Conservation (phyloP, 2,113 vertebrate species). For the Melospiza melodia region DNA sequence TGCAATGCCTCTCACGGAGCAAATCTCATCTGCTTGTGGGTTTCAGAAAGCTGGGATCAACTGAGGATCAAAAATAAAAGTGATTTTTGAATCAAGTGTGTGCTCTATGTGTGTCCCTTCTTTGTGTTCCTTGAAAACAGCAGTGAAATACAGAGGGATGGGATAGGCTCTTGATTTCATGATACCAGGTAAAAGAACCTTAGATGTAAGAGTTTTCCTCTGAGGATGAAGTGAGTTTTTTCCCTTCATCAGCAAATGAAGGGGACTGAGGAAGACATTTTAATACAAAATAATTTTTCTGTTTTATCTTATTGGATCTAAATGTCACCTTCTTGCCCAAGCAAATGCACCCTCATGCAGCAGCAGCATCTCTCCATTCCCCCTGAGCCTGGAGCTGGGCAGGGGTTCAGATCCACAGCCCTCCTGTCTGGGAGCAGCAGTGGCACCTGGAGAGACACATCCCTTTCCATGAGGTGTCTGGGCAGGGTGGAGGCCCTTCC, state of each 20-base stretch:
- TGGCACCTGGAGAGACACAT: neutral
- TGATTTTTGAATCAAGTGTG: neutral
- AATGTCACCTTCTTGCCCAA: neutral
- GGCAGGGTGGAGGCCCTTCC: neutral
- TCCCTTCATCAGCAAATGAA: neutral
- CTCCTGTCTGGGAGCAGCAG: neutral
- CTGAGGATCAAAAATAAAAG: neutral
- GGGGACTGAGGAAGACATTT: neutral
- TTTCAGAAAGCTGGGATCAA: neutral
- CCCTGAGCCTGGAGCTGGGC: too few relatives aligned
- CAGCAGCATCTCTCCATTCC: neutral
- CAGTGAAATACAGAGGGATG: neutral
- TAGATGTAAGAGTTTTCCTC: neutral
- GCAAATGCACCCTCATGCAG: neutral
- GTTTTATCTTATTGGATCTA: neutral
- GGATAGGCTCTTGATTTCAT: neutral
- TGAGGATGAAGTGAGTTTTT: neutral
- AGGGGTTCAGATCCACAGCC: too few relatives aligned
- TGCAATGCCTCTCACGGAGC: neutral
- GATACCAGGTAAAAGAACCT: neutral
- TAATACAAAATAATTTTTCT: neutral
- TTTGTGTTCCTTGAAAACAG: neutral
- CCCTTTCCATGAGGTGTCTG: rapidly evolving
- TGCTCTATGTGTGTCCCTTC: neutral
- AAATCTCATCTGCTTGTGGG: neutral